Evolutionary conservation across 2,797 vertebrate genomes (phyloP).

Genomic region (Poecilia velifera): DNA sequence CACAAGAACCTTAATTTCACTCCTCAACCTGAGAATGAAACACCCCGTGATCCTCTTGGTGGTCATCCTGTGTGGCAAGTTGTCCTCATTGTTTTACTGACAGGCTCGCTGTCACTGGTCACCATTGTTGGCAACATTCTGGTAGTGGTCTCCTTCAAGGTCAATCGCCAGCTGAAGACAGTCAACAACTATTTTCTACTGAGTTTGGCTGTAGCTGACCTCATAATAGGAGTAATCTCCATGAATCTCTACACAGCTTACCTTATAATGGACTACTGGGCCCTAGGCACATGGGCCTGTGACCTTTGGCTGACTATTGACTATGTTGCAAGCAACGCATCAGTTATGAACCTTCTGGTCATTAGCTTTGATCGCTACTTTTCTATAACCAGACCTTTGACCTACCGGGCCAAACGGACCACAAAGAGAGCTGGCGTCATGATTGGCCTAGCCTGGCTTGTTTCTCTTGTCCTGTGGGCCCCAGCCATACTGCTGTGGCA

Average conservation of each 20-base stretch:
- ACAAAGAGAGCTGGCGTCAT: slow-evolving; percentile 93
- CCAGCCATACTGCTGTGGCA: slow-evolving; percentile 98
- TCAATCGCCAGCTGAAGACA: slow-evolving; percentile 97
- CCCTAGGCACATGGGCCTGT: slow-evolving; percentile 92
- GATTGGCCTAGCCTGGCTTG: slow-evolving; percentile 95
- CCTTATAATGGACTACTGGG: slow-evolving; percentile 96
- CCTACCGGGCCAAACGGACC: slow-evolving; percentile 95
- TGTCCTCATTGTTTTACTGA: slow-evolving; percentile 90
- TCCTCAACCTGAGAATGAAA: slow-evolving; percentile 45
- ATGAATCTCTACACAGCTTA: slow-evolving; percentile 97
- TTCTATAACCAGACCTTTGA: slow-evolving; percentile 95
- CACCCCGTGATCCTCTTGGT: slow-evolving; percentile 81
- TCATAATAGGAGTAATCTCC: slow-evolving; percentile 96
- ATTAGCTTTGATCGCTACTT: slow-evolving; percentile 99
- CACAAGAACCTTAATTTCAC: slow-evolving; percentile 71
- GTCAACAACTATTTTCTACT: slow-evolving; percentile 98
- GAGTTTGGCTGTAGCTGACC: slow-evolving; percentile 94
- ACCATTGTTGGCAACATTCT: slow-evolving; percentile 96
- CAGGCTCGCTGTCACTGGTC: slow-evolving; percentile 88
- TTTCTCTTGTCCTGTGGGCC: slow-evolving; percentile 96
- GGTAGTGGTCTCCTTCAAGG: slow-evolving; percentile 95
- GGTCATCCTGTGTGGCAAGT: slow-evolving; percentile 94
- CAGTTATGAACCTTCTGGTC: slow-evolving; percentile 97
- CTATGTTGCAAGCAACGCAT: slow-evolving; percentile 97
- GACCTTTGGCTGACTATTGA: slow-evolving; percentile 96